Evolutionary conservation across 2,797 vertebrate species (phyloP).

Genomic region (Mastacembelus armatus): DNA sequence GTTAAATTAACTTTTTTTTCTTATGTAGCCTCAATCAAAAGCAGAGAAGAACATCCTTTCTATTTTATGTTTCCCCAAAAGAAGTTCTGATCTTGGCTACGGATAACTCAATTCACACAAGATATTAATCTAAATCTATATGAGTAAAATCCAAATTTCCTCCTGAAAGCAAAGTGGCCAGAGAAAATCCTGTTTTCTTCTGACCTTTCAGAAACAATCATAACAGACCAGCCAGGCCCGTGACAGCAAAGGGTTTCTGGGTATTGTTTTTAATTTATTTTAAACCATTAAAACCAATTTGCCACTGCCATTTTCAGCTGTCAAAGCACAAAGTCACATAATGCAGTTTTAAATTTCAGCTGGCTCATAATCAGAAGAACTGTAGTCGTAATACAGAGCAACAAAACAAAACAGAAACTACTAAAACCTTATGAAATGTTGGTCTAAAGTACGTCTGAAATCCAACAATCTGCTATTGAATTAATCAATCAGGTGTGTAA

Average conservation of each 20-base stretch:
- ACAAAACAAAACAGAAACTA: background rate
- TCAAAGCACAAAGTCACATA: background rate
- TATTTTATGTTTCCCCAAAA: background rate
- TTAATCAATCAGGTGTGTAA: background rate
- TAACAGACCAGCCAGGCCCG: background rate
- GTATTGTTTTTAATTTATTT: slow-evolving; percentile 2
- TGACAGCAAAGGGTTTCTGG: slow-evolving; percentile 6
- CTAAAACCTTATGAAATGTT: background rate
- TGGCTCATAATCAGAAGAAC: background rate
- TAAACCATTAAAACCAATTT: background rate
- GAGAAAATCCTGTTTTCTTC: slow-evolving; percentile 15
- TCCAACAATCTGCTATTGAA: background rate
- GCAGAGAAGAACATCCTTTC: background rate
- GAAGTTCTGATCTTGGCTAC: background rate
- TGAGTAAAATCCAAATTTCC: slow-evolving; percentile 15
- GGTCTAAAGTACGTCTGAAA: background rate
- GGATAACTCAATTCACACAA: slow-evolving; percentile 24
- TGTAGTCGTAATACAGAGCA: background rate
- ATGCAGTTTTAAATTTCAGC: slow-evolving; percentile 11
- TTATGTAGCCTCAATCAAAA: background rate
- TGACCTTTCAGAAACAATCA: slow-evolving; percentile 12
- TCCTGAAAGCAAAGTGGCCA: slow-evolving; percentile 5
- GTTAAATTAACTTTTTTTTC: slow-evolving; percentile 16
- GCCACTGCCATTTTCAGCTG: slow-evolving; percentile 1
- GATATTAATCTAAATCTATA: slow-evolving; percentile 29